Conservation (phyloP, 2,797 vertebrate genomes). For the Calcarius lapponicus region DNA sequence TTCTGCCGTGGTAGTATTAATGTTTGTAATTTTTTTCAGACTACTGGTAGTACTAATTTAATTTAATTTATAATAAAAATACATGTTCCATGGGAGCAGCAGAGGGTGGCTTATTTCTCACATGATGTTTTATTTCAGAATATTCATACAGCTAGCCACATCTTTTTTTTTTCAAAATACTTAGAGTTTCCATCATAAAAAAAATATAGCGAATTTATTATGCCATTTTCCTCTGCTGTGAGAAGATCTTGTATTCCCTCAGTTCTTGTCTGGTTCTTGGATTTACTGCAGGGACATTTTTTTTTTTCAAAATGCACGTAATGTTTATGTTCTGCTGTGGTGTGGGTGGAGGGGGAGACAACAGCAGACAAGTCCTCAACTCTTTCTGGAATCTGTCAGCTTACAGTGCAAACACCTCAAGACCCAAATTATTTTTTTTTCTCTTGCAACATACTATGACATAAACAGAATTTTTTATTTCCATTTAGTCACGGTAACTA, state of each 20-base stretch:
- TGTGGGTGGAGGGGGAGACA: not conserved
- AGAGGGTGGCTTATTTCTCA: not conserved
- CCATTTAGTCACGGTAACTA: not conserved
- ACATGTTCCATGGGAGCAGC: not conserved
- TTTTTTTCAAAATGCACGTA: not conserved
- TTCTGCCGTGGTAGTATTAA: not conserved
- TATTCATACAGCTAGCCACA: not conserved
- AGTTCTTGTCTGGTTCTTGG: not conserved
- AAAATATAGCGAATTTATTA: not conserved
- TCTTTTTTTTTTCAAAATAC: not conserved
- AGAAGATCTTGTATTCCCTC: not conserved
- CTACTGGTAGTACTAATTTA: not conserved
- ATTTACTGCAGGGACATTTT: not conserved
- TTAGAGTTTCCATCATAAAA: not conserved
- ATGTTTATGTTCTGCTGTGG: not conserved
- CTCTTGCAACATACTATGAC: not conserved
- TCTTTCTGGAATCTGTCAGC: not conserved
- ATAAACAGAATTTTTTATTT: not conserved
- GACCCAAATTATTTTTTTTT: not conserved
- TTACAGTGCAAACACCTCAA: not conserved
- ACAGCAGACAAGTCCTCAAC: not conserved
- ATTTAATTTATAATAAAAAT: not conserved
- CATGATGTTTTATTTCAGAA: not conserved
- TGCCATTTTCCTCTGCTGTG: not conserved
- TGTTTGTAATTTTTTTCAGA: not conserved